Evolutionary conservation across 2,888 invertebrate species (phyloP).

Genomic region (Andrena camellia): DNA sequence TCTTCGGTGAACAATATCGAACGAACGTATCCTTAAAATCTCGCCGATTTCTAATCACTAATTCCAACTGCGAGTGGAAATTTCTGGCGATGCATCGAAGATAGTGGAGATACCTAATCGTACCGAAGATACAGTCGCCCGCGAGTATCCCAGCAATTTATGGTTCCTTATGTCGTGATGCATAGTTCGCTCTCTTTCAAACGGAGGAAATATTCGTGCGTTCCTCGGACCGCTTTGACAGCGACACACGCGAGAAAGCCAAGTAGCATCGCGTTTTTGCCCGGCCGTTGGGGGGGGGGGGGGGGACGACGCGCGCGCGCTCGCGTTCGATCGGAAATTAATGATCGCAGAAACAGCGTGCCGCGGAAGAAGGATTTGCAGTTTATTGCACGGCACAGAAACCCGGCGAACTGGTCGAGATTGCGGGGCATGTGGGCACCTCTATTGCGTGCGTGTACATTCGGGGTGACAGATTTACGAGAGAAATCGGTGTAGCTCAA

Average conservation of each 20-base stretch:
- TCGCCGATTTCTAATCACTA: too few species aligned
- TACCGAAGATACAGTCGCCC: conserved; percentile 9
- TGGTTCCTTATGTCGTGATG: not conserved
- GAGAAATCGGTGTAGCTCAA: conserved; percentile 74
- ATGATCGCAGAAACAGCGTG: conserved; percentile 62
- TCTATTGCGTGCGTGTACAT: conserved; percentile 67
- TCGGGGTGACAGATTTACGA: conserved; percentile 76
- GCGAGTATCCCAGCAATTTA: conserved; percentile 41
- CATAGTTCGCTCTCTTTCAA: not conserved
- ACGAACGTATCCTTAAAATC: too few species aligned
- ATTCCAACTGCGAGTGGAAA: too few species aligned
- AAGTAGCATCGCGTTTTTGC: conserved; percentile 40
- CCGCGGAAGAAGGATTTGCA: conserved; percentile 69
- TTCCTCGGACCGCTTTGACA: conserved; percentile 6
- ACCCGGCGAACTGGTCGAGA: conserved; percentile 70
- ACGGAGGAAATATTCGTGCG: conserved; percentile 3
- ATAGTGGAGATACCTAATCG: too few species aligned
- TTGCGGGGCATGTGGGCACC: conserved; percentile 71
- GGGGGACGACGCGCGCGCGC: conserved; percentile 9
- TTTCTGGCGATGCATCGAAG: too few species aligned
- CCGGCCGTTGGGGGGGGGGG: not conserved
- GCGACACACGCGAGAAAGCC: conserved; percentile 9
- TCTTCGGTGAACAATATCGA: too few species aligned
- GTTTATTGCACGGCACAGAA: conserved; percentile 72
- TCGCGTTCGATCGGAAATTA: conserved; percentile 69